Evolutionary conservation across 1,140 invertebrate genomes (phyloP).

Genomic region (Eurosta solidaginis): DNA sequence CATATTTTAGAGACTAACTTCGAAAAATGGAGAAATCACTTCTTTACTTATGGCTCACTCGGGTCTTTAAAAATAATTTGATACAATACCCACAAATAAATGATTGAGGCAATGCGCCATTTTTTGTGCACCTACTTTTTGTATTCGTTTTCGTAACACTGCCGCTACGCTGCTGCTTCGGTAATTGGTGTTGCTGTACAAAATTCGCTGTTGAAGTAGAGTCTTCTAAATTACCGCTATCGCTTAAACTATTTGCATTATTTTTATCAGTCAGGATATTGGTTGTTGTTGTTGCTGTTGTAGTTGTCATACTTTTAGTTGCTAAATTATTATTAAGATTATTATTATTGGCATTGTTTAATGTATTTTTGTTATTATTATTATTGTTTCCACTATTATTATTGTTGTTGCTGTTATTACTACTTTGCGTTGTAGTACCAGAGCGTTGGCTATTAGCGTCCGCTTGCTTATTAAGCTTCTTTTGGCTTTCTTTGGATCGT

Average conservation of each 20-base stretch:
- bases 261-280: constrained; percentile 24
- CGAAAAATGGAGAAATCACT: no score
- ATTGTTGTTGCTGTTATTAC: constrained; percentile 5
- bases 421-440: not conserved
- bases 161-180: constrained; percentile 10
- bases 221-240: constrained; percentile 9
- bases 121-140: not conserved
- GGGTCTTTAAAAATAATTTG: no score
- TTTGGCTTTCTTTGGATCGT: constrained; percentile 30
- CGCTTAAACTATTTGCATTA: constrained; percentile 30
- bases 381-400: not conserved
- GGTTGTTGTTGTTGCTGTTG: constrained; percentile 10
- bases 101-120: no score
- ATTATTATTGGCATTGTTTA: constrained; percentile 24
- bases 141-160: constrained; percentile 11
- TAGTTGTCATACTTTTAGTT: constrained; percentile 12
- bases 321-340: constrained; percentile 21
- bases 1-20: no score
- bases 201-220: not conserved
- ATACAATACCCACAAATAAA: no score
- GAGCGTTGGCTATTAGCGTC: constrained; percentile 8
- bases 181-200: not conserved
- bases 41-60: no score
- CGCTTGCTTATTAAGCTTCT: constrained; percentile 25
- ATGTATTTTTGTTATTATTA: constrained; percentile 10